Evolutionary conservation across 53 echinoderm and acorn worm genomes (phyloP), one percentile per base, ranked within the genome.

Genomic region (Crossaster papposus): DNA sequence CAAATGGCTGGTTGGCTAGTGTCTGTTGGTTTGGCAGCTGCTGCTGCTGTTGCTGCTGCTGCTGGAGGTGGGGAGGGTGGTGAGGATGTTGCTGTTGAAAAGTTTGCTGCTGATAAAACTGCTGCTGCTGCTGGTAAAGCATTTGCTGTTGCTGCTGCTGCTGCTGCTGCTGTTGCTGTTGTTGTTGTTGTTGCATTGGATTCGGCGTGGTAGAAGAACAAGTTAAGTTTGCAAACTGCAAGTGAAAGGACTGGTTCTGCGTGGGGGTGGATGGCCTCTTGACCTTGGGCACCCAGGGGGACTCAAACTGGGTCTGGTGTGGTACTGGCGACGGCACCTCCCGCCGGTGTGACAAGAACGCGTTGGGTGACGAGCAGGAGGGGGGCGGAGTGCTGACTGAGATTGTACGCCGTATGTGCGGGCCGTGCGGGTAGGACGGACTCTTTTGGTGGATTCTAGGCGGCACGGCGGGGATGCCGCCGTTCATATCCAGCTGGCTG

Each of bases 391-490:
- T 23, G 44, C 76, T 87, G 77, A 87, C 87, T 20, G 87, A 87
- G 18, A 77, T 28, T 24, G 87, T 36, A 53, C 87, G 62, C 36
- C 87, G 87, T 51, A 75, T 77, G 15, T 54, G 77, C 77, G 13
- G 87, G 24, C 77, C 87, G 13, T 55, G 87, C 20, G 87, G 26
- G 77, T 35, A 87, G 87, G 87, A 75, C 75, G 75, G 87, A 87
- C 87, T 87, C 87, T 87, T 87, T 29, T 77, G 87, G 32, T 75
- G 75, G 37, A 87, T 72, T 31, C 87, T 55, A 13, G 87, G 87
- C 20, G 87, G 87, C 36, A 87, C 91, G 26, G 85, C 78, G 52
- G 91, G 85, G 53, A 84, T 85, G 78, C 91, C 74, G 28, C 91
- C 78, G 30, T 91, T 77, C 84, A 84, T 78, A 54, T 64, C 78